Base-by-base conservation (phyloP, 2,113 vertebrate genomes). In the Microcebus jonahi region DNA sequence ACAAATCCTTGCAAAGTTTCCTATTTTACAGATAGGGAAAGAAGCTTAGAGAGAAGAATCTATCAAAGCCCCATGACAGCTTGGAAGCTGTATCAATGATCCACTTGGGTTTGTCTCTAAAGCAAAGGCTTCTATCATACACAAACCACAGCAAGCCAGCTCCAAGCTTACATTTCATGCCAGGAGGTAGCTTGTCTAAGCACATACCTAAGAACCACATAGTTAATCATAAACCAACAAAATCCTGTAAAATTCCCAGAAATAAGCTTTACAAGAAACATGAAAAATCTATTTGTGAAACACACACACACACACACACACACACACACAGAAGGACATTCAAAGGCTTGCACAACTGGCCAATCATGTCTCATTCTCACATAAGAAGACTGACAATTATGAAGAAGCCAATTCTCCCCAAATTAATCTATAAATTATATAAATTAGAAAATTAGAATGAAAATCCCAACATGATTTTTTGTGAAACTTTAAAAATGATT, bases 401-500 rank as follows among this genome's bases (percentile, higher is more conserved):
- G 34, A 96, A 90, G 36, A 80, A 90, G 23, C 31, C 76, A 90
- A 17, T 93, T 81, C 70, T 90, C 23, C 36, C 23, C 8, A 83
- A 70, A 68, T 71, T 90, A 82, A 85, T 90, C 71, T 68, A 90
- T 48, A 96, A 45, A 34, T 83, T 17, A 87, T n/a, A 81, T 88
- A 71, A 92, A 34, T 83, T 23, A 87, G 57, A 73, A 11, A 84
- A 85, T 50, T 92, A 77, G 85, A 88, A 83, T 21, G 9, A 88
- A 92, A 96, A 92, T 84, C 23, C 48, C 65, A 92, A 63, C 9
- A 95, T 31, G 27, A 77, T 90, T 27, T 63, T 84, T 92, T 83
- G 17, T n/a, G 48, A 95, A 88, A 85, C 79, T 91, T 84, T 76
- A n/a, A 82, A 84, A 94, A 77, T 63, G 57, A 84, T 61, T 88